Percentiles rank a stretch among this genome's conserved stretches.
Conservation (phyloP, 2,113 vertebrate species). For the Zosterops hypoxanthus region DNA sequence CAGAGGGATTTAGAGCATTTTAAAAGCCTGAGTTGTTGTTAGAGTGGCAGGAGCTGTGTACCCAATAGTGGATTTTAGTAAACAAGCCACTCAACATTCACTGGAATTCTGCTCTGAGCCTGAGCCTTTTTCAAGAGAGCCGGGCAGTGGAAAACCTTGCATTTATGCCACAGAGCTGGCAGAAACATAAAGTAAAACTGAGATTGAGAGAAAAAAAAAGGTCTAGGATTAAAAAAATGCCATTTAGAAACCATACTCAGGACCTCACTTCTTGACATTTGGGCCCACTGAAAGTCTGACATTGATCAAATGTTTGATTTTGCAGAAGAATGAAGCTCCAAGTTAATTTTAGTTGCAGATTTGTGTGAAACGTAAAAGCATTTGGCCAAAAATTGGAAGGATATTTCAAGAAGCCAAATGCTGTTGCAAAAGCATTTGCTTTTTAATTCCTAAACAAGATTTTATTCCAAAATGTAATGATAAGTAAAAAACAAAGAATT, state of each 20-base stretch:
- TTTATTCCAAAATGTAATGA: background rate
- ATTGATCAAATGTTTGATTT: background rate
- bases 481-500: background rate
- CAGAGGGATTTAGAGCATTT: background rate
- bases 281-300: background rate
- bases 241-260: background rate
- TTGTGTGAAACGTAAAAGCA: background rate
- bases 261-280: background rate
- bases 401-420: background rate
- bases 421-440: background rate
- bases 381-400: background rate
- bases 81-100: constrained; percentile 16
- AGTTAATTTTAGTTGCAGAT: background rate
- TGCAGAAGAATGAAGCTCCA: background rate
- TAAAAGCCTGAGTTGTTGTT: background rate
- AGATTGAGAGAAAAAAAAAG: background rate
- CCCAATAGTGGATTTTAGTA: constrained; percentile 6
- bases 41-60: background rate
- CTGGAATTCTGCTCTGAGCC: background rate
- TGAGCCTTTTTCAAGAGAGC: background rate
- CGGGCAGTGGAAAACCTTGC: background rate
- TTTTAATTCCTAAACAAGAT: background rate
- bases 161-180: background rate
- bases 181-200: background rate
- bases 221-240: background rate